A percentile compares a stretch with the other conserved stretches of the same genome.
Evolutionary conservation across 2,888 invertebrate species (phyloP).

Genomic region (Dione vanillae): DNA sequence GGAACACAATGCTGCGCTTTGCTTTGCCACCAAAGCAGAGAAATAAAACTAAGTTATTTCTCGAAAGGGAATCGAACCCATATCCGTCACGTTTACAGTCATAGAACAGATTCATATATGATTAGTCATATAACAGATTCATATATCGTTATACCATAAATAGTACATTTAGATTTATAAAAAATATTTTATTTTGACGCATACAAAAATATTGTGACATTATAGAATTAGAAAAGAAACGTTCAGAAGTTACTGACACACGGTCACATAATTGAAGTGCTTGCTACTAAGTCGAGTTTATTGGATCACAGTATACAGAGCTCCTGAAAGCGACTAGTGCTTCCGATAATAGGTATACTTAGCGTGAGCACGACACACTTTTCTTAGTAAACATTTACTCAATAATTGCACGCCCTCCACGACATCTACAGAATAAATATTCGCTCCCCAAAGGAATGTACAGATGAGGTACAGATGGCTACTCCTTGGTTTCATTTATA

Average conservation of each 20-base stretch:
- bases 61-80: too few relatives aligned
- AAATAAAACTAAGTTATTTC: too few relatives aligned
- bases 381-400: slow-evolving; percentile 78
- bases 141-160: too few relatives aligned
- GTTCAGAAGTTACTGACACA: background rate
- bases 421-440: slow-evolving; percentile 77
- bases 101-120: too few relatives aligned
- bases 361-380: slow-evolving; percentile 69
- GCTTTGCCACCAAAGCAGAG: too few relatives aligned
- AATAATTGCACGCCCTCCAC: slow-evolving; percentile 79
- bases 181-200: background rate
- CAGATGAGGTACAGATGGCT: slow-evolving; percentile 53
- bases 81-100: too few relatives aligned
- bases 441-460: slow-evolving; percentile 65
- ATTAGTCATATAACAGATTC: too few relatives aligned
- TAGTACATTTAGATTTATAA: too few relatives aligned
- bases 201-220: background rate
- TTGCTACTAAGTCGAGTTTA: slow-evolving; percentile 22
- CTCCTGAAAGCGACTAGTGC: slow-evolving; percentile 69
- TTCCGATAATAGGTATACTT: slow-evolving; percentile 71
- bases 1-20: too few relatives aligned
- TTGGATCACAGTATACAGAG: slow-evolving; percentile 30
- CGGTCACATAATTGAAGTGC: slow-evolving; percentile 11
- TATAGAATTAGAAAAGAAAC: background rate
- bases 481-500: slow-evolving; percentile 53